Percentiles rank a stretch among this genome's conserved stretches.
Conservation (phyloP, 2,888 invertebrate genomes). For the Heteromyza rotundicornis region DNA sequence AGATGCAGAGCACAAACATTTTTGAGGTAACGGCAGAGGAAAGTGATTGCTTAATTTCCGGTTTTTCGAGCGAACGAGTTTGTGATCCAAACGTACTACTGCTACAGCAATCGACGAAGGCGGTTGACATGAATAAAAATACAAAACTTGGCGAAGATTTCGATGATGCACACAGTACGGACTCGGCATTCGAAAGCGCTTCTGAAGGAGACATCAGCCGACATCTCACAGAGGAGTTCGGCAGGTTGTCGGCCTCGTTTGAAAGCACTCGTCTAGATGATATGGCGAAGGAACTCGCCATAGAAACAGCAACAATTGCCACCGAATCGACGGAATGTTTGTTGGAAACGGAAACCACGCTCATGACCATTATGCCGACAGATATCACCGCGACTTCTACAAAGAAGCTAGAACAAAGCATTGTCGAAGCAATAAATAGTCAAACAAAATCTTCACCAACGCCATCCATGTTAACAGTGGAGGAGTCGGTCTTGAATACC, state of each 20-base stretch:
- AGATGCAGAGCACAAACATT: slow-evolving; percentile 30
- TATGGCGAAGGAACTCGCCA: slow-evolving; percentile 45
- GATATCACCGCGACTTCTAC: neutral
- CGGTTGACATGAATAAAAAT: slow-evolving; percentile 57
- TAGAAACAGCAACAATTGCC: slow-evolving; percentile 59
- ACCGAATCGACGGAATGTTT: slow-evolving; percentile 56
- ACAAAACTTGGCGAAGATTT: slow-evolving; percentile 52
- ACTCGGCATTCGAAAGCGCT: slow-evolving; percentile 61
- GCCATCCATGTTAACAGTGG: neutral
- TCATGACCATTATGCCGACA: slow-evolving; percentile 36
- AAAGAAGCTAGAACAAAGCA: neutral
- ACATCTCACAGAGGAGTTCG: slow-evolving; percentile 57
- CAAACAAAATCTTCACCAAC: too few relatives aligned
- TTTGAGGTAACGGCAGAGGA: slow-evolving; percentile 54
- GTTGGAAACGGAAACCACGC: slow-evolving; percentile 39
- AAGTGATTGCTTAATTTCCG: slow-evolving; percentile 44
- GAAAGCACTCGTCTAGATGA: slow-evolving; percentile 54
- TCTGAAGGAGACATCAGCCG: slow-evolving; percentile 61
- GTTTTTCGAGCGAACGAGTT: slow-evolving; percentile 22
- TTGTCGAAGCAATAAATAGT: neutral
- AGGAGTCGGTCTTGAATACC: neutral
- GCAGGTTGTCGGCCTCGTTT: slow-evolving; percentile 50
- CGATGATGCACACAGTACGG: slow-evolving; percentile 59
- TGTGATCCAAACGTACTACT: slow-evolving; percentile 20
- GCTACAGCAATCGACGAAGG: slow-evolving; percentile 37